Evolutionary conservation across 2,113 vertebrate species (phyloP).

Genomic region (Promerops cafer): DNA sequence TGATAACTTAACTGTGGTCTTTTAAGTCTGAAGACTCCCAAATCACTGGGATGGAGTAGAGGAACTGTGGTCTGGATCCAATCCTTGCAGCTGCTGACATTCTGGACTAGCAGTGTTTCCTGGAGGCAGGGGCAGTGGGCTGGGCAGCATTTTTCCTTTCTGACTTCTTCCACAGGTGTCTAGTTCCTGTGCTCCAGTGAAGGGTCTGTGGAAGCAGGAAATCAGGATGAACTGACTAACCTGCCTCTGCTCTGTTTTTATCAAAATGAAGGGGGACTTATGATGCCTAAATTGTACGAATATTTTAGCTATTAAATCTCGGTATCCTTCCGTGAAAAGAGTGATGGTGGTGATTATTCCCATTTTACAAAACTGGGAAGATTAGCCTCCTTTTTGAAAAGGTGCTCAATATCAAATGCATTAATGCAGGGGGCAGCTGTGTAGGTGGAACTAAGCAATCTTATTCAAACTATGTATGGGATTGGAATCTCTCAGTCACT

Average conservation of each 20-base stretch:
- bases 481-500: background rate
- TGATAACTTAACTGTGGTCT: background rate
- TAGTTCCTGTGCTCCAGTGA: background rate
- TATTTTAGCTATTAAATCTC: background rate
- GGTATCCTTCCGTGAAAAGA: fast-evolving
- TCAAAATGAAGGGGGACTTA: background rate
- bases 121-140: background rate
- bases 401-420: background rate
- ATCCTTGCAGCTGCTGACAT: background rate
- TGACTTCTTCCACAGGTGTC: background rate
- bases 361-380: background rate
- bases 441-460: background rate
- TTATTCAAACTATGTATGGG: background rate
- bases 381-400: background rate
- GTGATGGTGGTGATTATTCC: background rate
- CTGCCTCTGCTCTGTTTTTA: background rate
- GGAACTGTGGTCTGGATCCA: background rate
- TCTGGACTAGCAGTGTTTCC: background rate
- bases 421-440: background rate
- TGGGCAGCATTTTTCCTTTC: background rate
- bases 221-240: background rate
- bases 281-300: background rate
- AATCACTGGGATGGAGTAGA: background rate
- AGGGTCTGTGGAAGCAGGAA: background rate
- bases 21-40: background rate